phyloP scores from a whole-genome alignment of 2,888 invertebrate species.

The Selenia dentaria region DNA sequence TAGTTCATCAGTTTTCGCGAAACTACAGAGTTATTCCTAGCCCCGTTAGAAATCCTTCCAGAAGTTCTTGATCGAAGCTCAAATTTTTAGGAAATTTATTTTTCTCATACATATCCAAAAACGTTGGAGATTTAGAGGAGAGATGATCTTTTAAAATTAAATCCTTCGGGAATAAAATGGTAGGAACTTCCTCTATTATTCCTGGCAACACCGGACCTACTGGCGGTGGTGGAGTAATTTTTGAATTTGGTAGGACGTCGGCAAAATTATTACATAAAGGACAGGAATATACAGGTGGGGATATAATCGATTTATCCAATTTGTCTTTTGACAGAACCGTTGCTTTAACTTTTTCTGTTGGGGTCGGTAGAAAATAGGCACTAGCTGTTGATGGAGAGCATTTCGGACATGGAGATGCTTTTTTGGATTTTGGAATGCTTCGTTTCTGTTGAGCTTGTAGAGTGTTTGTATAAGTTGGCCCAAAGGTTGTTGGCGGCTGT shows the following conservation, averaged over 20 bases:
- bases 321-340: conserved; percentile 23
- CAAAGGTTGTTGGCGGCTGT: conserved; percentile 1
- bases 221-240: conserved; percentile 34
- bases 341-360: conserved; percentile 37
- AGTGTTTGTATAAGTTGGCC: neutral
- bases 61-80: conserved; percentile 46
- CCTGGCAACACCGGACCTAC: conserved; percentile 38
- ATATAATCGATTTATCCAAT: conserved; percentile 10
- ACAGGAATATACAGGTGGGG: conserved; percentile 17
- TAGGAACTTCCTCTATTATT: conserved; percentile 36
- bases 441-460: conserved; percentile 1
- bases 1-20: no score
- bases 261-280: conserved; percentile 31
- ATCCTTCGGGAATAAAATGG: conserved; percentile 28
- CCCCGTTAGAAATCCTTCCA: conserved; percentile 47
- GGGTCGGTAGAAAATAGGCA: conserved; percentile 42
- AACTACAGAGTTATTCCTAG: conserved; percentile 32
- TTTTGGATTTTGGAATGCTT: neutral
- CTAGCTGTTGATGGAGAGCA: conserved; percentile 39
- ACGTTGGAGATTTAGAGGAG: conserved; percentile 5
- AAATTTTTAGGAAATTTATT: conserved; percentile 32
- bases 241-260: conserved; percentile 29
- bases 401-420: conserved; percentile 25
- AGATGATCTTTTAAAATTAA: conserved; percentile 25
- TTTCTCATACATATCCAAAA: conserved; percentile 22